A percentile compares a stretch with the other conserved stretches of the same genome.
Conservation (phyloP, 2,888 invertebrate genomes). For the Euphydryas editha region DNA sequence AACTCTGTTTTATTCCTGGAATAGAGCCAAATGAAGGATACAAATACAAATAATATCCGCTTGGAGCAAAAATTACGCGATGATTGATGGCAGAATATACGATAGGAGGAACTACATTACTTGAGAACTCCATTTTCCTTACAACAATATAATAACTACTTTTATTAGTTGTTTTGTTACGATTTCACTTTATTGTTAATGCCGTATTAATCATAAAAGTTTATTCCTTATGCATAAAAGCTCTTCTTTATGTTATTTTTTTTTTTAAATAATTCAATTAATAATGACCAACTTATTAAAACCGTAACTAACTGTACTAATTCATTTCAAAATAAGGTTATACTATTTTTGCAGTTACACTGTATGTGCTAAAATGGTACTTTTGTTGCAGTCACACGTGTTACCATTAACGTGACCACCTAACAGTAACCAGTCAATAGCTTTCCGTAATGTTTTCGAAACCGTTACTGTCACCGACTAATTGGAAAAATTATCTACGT, state of each 20-base stretch:
- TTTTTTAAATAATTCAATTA: no score
- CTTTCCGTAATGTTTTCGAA: slow-evolving; percentile 12
- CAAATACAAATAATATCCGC: slow-evolving; percentile 35
- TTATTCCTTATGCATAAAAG: no score
- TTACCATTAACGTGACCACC: slow-evolving; percentile 13
- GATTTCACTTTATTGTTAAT: not conserved
- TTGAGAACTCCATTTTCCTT: not conserved
- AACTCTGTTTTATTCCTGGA: slow-evolving; percentile 33
- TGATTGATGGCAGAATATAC: slow-evolving; percentile 16
- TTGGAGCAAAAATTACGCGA: slow-evolving; percentile 29
- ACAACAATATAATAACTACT: not conserved
- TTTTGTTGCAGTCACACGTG: slow-evolving; percentile 5
- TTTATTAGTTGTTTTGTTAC: not conserved
- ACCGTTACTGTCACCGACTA: slow-evolving; percentile 29
- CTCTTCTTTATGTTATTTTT: no score
- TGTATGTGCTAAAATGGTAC: not conserved
- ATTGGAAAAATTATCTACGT: slow-evolving; percentile 24
- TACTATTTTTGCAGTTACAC: not conserved
- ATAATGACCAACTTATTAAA: no score
- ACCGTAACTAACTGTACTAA: not conserved
- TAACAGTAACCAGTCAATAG: slow-evolving; percentile 23
- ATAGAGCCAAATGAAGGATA: slow-evolving; percentile 40
- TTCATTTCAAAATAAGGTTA: not conserved
- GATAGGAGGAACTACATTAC: not conserved
- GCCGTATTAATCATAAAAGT: no score